Evolutionary conservation across 2,797 vertebrate genomes (phyloP), one percentile per base, ranked within the genome.

Genomic region (Bradypodion pumilum): DNA sequence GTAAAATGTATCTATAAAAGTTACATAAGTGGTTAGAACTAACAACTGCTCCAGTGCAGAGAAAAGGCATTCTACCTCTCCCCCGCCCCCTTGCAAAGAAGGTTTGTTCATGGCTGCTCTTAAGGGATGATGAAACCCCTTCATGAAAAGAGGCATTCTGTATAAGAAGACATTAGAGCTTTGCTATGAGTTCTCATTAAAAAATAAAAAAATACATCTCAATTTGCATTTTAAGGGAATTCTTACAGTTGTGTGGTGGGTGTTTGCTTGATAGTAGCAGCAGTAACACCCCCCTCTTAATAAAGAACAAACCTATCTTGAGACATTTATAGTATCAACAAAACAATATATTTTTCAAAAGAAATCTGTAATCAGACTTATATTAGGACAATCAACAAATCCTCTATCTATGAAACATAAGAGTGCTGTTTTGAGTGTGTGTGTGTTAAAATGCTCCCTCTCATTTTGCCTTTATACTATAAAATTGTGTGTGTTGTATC

Each of bases 1-100:
- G 91, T 99, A 98, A 94, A 99, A 99, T 0, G 97, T 98, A 83
- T 98, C 98, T 99, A 90, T 78, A 91, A 75, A 68, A 70, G n/a
- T 3, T 29, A 85, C 15, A 80, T 0, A 2, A 13, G 4, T 60
- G 7, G 9, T 62, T 62, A 81, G 56, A 81, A 72, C 3, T 63
- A 62, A 77, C 16, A 81, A 32, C 29, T n/a, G 16, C 27, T 70
- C 5, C 15, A 40, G 6, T 35, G 7, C 13, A 56, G 49, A 49
- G 49, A 73, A 44, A 70, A 42, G 7, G 32, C 12, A 70, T 29
- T 23, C 10, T n/a, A n/a, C n/a, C n/a, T n/a, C n/a, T n/a, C 5
- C 7, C 10, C 23, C 19, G 12, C 3, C 13, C 19, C 7, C 32
- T 7, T 52, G 5, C 27, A 52, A 84, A 16, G 56, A 29, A 13